These are phyloP conservation scores for Rhabdomys pumilio DNA, from an alignment of 2,797 vertebrate genomes.

Conservation along the genomic window DNA sequence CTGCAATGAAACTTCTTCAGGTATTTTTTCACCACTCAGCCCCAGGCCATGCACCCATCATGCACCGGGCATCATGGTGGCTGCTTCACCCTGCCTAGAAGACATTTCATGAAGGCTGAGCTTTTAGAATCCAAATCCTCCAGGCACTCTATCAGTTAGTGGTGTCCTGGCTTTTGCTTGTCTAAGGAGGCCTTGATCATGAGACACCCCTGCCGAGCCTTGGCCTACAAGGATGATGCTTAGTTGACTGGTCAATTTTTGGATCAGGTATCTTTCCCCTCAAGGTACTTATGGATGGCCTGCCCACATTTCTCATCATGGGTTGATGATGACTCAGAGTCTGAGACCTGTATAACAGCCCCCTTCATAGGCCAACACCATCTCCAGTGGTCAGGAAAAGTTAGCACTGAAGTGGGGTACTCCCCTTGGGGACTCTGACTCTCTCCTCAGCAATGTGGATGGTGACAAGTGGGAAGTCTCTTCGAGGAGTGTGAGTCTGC, in stretches of 20 bases:
- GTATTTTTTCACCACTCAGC: not conserved
- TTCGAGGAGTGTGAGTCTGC: not conserved
- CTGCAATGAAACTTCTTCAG: not conserved
- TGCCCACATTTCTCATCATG: not conserved
- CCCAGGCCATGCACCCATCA: accelerated
- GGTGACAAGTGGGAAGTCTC: no score
- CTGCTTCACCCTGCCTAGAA: not conserved
- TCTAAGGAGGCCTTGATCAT: accelerated
- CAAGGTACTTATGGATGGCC: accelerated
- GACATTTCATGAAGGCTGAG: not conserved
- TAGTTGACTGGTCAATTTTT: not conserved
- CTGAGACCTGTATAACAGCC: not conserved
- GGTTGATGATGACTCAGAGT: accelerated
- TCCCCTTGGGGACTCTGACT: not conserved
- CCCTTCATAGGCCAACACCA: accelerated
- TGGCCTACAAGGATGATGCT: accelerated
- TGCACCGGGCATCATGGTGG: not conserved
- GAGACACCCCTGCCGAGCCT: accelerated
- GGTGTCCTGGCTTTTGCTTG: not conserved
- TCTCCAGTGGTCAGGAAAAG: not conserved
- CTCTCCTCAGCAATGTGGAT: not conserved
- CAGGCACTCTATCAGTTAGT: accelerated
- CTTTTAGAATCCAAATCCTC: not conserved
- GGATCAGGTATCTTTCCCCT: not conserved
- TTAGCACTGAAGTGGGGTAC: not conserved